Evolutionary conservation across 2,888 invertebrate genomes (phyloP), one percentile per base, ranked within the genome.

Genomic region (Unio pictorum): DNA sequence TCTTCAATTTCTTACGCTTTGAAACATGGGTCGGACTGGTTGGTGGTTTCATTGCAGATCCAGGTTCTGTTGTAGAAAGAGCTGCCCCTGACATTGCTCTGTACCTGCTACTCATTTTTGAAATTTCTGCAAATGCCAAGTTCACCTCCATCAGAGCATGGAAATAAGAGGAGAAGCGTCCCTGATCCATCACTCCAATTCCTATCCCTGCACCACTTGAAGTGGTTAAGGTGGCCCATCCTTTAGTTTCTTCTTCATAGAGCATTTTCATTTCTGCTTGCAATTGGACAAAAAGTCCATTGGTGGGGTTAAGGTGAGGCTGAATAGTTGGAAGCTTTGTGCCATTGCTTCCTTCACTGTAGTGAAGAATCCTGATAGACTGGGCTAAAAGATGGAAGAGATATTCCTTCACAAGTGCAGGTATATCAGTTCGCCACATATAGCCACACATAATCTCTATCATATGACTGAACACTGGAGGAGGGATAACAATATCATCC

Each of bases 121-220:
- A 72, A 20, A 87, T 81, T 68, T 89, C 89, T 17, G 86, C 84
- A 28, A 87, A 81, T 20, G 89, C 86, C 55, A 89, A 76, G 61
- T 84, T 86, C 8, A 86, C 82, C 67, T 89, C 89, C 80, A 89
- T 78, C 45, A 89, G 68, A 17, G 87, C 77, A 61, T 89, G 89
- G 73, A 89, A 86, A 71, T 89, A 89, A 15, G 88, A 85, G 23
- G 89, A 88, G 72, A 88, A 88, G n/a, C 86, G 73, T 6, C 87
- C 86, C 30, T 81, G 79, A 69, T 88, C 87, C 23, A 82, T 79
- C 17, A 84, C 82, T 8, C 87, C 86, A 11, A 87, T 80, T 15
- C 87, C 87, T 54, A 86, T 78, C 6, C 81, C 81, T 61, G 82
- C 67, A 6, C 88, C 87, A 67, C 83, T 80, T 5, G 81, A 73